phyloP scores from a whole-genome alignment of 2,888 invertebrate species.

The Drosophila pullipes region DNA sequence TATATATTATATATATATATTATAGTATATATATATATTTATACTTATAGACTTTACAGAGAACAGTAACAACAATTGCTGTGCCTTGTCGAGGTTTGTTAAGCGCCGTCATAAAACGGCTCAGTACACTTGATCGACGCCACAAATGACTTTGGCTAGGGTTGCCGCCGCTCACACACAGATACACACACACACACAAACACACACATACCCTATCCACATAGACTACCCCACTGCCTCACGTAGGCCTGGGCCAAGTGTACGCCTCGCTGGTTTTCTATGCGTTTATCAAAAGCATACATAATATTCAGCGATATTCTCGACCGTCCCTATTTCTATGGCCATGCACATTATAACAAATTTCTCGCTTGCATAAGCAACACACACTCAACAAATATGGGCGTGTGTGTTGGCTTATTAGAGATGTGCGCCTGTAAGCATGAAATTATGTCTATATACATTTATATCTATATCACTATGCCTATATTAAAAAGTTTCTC shows the following conservation, averaged over 20 bases:
- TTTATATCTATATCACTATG: background rate
- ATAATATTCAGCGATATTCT: conserved; percentile 62
- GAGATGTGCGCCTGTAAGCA: conserved; percentile 51
- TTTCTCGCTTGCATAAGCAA: conserved; percentile 81
- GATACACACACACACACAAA: background rate
- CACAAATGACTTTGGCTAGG: conserved; percentile 74
- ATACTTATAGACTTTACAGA: conserved; percentile 2
- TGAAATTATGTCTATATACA: conserved; percentile 17
- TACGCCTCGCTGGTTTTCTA: conserved; percentile 77
- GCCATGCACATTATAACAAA: conserved; percentile 78
- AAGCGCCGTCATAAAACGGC: conserved; percentile 80
- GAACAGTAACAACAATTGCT: conserved; percentile 45
- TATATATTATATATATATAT: too few relatives aligned
- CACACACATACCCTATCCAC: background rate
- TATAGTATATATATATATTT: background rate
- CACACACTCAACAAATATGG: conserved; percentile 63
- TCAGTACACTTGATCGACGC: conserved; percentile 80
- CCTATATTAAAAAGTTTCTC: conserved; percentile 10
- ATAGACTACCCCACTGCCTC: background rate
- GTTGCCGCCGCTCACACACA: conserved; percentile 31
- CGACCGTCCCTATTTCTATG: conserved; percentile 55
- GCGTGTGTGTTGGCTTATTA: conserved; percentile 40
- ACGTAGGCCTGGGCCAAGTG: conserved; percentile 61
- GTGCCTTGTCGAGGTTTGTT: conserved; percentile 70
- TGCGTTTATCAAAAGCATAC: conserved; percentile 78